These are phyloP conservation scores for Hypocryptadius cinnamomeus DNA, from an alignment of 2,113 vertebrate genomes.

Conservation along the genomic window DNA sequence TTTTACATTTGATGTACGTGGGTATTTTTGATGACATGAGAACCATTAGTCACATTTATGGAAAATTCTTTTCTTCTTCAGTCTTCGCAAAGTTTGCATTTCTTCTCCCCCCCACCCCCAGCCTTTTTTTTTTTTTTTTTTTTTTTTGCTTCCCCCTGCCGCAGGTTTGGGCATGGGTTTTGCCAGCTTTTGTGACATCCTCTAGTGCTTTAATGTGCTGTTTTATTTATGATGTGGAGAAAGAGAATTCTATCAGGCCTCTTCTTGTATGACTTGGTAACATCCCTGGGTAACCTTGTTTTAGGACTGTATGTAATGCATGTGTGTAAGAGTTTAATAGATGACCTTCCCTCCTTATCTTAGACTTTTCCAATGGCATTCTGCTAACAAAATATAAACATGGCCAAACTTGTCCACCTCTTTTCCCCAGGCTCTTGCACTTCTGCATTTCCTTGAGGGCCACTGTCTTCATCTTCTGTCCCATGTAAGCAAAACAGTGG, in stretches of 20 bases:
- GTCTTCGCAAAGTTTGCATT: neutral
- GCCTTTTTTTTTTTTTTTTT: too few species aligned
- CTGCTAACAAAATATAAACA: neutral
- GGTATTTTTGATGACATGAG: neutral
- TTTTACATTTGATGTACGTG: neutral
- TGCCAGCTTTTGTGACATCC: neutral
- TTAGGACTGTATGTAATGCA: neutral
- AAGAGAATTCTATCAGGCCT: neutral
- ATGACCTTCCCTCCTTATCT: neutral
- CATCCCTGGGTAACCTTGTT: neutral
- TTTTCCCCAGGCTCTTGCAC: neutral
- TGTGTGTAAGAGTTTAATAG: neutral
- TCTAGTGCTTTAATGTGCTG: neutral
- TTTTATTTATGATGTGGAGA: neutral
- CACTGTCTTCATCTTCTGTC: neutral
- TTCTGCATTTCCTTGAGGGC: neutral
- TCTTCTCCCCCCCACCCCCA: fast-evolving
- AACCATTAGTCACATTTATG: neutral
- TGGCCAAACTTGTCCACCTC: neutral
- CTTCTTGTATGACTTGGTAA: neutral
- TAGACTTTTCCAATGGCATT: neutral
- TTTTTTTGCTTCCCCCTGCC: fast-evolving
- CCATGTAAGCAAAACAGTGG: neutral
- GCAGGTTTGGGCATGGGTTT: neutral
- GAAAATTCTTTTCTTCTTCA: neutral